phyloP scores from a whole-genome alignment of 2,888 invertebrate species.

The Dascillus cervinus region DNA sequence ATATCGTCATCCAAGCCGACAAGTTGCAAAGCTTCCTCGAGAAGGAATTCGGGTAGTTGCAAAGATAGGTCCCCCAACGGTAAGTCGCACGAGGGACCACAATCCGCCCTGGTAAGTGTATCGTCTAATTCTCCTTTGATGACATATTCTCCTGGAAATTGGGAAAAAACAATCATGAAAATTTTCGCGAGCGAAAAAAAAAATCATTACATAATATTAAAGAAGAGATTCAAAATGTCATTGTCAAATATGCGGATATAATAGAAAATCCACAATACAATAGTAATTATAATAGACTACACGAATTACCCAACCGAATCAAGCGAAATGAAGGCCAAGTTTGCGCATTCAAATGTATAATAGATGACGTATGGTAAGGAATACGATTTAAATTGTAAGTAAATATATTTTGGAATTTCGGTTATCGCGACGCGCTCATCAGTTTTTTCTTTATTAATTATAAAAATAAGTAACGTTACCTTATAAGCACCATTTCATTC shows the following conservation, averaged over 20 bases:
- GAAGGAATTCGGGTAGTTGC: slow-evolving; percentile 53
- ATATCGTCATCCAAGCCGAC: slow-evolving; percentile 61
- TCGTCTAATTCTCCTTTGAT: slow-evolving; percentile 40
- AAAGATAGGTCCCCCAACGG: slow-evolving; percentile 49
- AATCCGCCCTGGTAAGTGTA: slow-evolving; percentile 31
- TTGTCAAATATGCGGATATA: slow-evolving; percentile 5
- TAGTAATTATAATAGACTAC: too few relatives aligned
- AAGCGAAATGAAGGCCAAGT: too few relatives aligned
- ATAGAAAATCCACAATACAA: too few relatives aligned
- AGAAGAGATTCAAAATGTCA: slow-evolving; percentile 3
- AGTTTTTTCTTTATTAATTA: too few relatives aligned
- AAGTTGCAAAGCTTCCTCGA: slow-evolving; percentile 66
- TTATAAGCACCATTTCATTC: too few relatives aligned
- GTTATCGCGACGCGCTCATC: too few relatives aligned
- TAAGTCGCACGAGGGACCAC: slow-evolving; percentile 46
- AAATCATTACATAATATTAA: slow-evolving; percentile 1
- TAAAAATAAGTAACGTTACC: too few relatives aligned
- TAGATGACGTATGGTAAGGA: too few relatives aligned
- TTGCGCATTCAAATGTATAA: too few relatives aligned
- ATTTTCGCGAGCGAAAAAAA: slow-evolving; percentile 1
- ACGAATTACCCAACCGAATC: too few relatives aligned
- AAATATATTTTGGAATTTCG: too few relatives aligned
- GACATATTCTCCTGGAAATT: slow-evolving; percentile 53
- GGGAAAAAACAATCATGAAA: not conserved
- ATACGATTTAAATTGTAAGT: too few relatives aligned